Evolutionary conservation across 2,797 vertebrate genomes (phyloP).

Genomic region (Bufotes viridis): DNA sequence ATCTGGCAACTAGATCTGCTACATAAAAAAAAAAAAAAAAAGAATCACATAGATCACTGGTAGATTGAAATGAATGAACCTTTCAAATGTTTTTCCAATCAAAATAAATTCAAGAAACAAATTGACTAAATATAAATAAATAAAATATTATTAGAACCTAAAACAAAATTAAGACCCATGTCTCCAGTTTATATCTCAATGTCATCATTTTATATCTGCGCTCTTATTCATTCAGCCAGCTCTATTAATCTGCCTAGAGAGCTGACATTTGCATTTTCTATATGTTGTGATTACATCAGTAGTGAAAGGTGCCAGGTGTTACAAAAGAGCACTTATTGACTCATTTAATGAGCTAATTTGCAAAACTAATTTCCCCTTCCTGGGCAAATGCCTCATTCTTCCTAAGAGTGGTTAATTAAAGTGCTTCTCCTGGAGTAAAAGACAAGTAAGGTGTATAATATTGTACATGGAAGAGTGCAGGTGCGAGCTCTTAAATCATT

Average conservation of each 20-base stretch:
- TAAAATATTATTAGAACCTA: too few species aligned
- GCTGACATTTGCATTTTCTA: slow-evolving; percentile 44
- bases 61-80: too few species aligned
- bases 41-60: too few species aligned
- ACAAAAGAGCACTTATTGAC: slow-evolving; percentile 54
- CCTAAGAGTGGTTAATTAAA: slow-evolving; percentile 55
- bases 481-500: slow-evolving; percentile 52
- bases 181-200: neutral
- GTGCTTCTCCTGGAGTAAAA: slow-evolving; percentile 39
- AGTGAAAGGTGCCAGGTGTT: slow-evolving; percentile 56
- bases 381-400: slow-evolving; percentile 42
- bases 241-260: neutral
- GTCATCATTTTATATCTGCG: neutral
- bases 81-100: too few species aligned
- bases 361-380: slow-evolving; percentile 54
- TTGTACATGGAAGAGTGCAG: slow-evolving; percentile 35
- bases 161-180: neutral
- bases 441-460: slow-evolving; percentile 40
- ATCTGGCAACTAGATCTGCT: too few species aligned
- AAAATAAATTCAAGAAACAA: too few species aligned
- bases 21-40: too few species aligned
- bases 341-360: slow-evolving; percentile 56
- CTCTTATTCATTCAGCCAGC: neutral
- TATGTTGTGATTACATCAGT: slow-evolving; percentile 44
- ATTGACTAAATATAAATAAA: neutral